These are phyloP conservation scores for Natator depressus DNA, from an alignment of 2,113 vertebrate species.

Conservation along the genomic window DNA sequence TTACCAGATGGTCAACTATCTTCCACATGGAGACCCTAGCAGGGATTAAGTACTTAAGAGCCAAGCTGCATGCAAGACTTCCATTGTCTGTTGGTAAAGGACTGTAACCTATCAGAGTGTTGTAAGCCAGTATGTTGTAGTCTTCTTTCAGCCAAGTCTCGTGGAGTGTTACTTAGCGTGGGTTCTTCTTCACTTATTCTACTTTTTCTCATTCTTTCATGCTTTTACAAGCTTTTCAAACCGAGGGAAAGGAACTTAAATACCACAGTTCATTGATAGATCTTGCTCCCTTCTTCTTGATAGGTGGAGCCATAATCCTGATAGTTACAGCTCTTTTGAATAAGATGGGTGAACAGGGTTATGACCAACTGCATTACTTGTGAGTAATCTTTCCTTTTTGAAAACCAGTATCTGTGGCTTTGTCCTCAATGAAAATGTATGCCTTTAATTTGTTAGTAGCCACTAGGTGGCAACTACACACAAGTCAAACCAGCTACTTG, in stretches of 20 bases:
- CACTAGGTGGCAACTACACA: conserved; percentile 70
- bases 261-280: not conserved
- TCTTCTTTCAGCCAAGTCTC: not conserved
- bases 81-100: not conserved
- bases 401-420: not conserved
- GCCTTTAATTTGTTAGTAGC: not conserved
- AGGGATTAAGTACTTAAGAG: not conserved
- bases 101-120: not conserved
- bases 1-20: no score
- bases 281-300: not conserved
- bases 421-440: not conserved
- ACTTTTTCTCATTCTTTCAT: not conserved
- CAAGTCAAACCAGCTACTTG: conserved; percentile 26
- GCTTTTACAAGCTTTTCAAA: not conserved
- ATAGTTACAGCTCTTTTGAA: not conserved
- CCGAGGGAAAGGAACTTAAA: not conserved
- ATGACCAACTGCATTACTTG: not conserved
- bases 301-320: not conserved
- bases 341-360: not conserved
- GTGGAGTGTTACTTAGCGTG: not conserved
- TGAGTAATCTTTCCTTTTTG: not conserved
- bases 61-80: not conserved
- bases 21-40: no score
- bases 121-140: not conserved
- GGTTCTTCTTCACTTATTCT: not conserved